Evolutionary conservation across 2,113 vertebrate species (phyloP), one percentile per base, ranked within the genome.

Genomic region (Cheirogaleus medius): DNA sequence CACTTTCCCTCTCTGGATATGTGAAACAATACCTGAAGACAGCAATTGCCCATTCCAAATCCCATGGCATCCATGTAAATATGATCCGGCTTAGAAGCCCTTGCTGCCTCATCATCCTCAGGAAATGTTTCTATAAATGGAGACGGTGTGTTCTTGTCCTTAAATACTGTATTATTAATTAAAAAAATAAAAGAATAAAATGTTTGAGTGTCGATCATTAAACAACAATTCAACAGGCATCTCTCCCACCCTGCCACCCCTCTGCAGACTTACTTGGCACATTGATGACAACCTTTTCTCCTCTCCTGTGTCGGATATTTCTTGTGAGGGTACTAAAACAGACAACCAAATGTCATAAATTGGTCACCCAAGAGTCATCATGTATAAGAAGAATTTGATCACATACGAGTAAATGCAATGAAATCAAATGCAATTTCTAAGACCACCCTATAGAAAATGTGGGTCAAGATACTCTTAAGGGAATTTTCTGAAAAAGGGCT

Each of bases 21-120:
- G 5, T 9, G 77, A 84, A 73, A 14, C 6, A 21, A 94, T 99
- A 99, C 99, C 99, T 99, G 99, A 86, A 99, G 99, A 77, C 99
- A 99, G 95, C 99, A 99, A 98, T 99, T 99, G 94, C 99, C 99
- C 99, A 99, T 99, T 94, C 99, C 99, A 78, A 99, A 99, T 20
- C 99, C 99, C 99, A 99, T 99, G 96, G 99, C 99, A 44, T 99
- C 99, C 99, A 99, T 99, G 97, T 99, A 99, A 97, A 99, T 99
- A 47, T 99, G 99, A 95, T 99, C 99, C 0, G 99, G 99, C 32
- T 99, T 98, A 23, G 99, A 98, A 0, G 99, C 99, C 87, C 98
- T 98, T 11, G 98, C 98, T 1, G 99, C 99, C 96, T 99, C 99
- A 5, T 99, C 99, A 32, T 99, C 99, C 91, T 99, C 99, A 13